Conservation (phyloP, 2,113 vertebrate species). For the Speoplatyrhinus poulsoni region DNA sequence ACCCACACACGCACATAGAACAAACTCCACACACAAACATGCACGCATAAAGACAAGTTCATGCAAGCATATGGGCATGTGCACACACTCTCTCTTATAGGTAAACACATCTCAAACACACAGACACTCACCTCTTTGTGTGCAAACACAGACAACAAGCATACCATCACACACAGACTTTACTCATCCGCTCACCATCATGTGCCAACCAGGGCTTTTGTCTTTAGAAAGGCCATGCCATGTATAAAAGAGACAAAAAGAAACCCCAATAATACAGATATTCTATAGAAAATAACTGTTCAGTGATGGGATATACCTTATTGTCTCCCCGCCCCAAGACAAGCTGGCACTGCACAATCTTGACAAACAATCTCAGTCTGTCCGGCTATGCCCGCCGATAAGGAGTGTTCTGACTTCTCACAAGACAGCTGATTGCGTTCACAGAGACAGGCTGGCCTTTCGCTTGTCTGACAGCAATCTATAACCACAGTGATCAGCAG, state of each 20-base stretch:
- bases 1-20: conserved; percentile 2
- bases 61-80: background rate
- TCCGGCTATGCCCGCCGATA: conserved; percentile 42
- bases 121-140: background rate
- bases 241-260: background rate
- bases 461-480: conserved; percentile 42
- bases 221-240: conserved; percentile 25
- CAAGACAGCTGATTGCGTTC: conserved; percentile 50
- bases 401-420: conserved; percentile 40
- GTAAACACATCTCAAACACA: background rate
- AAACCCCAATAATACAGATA: background rate
- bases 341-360: conserved; percentile 44
- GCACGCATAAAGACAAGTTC: background rate
- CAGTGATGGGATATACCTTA: conserved; percentile 28
- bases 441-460: conserved; percentile 37
- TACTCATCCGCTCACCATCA: conserved; percentile 33
- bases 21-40: background rate
- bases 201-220: conserved; percentile 3
- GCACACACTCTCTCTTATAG: background rate
- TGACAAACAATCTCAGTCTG: conserved; percentile 45
- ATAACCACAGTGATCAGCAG: conserved; percentile 45
- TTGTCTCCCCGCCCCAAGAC: conserved; percentile 11
- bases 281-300: background rate
- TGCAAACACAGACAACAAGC: background rate
- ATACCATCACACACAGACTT: conserved; percentile 23